These are phyloP conservation scores for Mormyrus hasselquistii DNA, from an alignment of 2,797 vertebrate species.

Conservation along the genomic window DNA sequence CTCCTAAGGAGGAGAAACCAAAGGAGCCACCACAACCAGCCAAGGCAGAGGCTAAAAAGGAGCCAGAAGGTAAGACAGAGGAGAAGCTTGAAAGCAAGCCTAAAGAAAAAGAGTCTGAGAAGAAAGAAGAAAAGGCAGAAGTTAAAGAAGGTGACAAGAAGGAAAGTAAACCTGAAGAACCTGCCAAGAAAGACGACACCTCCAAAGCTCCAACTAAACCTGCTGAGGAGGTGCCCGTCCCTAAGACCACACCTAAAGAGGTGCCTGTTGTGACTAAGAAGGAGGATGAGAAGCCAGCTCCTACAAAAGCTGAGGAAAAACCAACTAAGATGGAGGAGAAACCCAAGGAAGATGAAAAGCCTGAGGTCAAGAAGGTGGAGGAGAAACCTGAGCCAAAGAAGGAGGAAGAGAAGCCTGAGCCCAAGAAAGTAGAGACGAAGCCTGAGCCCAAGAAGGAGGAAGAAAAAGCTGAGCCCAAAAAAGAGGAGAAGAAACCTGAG, in stretches of 20 bases:
- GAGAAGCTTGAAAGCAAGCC: constrained; percentile 27
- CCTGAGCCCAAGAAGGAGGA: constrained; percentile 1
- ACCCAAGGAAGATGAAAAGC: constrained; percentile 37
- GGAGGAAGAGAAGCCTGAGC: constrained; percentile 38
- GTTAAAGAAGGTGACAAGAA: constrained; percentile 43
- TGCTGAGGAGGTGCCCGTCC: constrained; percentile 46
- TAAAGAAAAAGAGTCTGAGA: constrained; percentile 40
- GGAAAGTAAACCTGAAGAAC: constrained; percentile 29
- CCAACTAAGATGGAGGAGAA: constrained; percentile 39
- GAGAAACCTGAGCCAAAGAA: constrained; percentile 42
- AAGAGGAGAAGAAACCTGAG: background rate
- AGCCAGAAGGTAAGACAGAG: constrained; percentile 14
- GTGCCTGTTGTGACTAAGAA: background rate
- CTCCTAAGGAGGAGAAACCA: constrained; percentile 50
- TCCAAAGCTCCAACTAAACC: constrained; percentile 47
- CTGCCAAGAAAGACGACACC: constrained; percentile 36
- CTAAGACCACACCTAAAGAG: constrained; percentile 19
- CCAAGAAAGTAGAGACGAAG: constrained; percentile 35
- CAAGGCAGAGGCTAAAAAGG: constrained; percentile 43
- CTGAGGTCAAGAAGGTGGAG: constrained; percentile 50
- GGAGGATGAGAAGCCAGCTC: constrained; percentile 38
- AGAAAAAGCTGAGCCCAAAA: background rate
- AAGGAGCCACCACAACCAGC: constrained; percentile 32
- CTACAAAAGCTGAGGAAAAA: constrained; percentile 30
- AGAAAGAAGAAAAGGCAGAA: constrained; percentile 49